Percentiles rank a stretch among this genome's conserved stretches.
Conservation (phyloP, 2,888 invertebrate species). For the Andrena haemorrhoa region DNA sequence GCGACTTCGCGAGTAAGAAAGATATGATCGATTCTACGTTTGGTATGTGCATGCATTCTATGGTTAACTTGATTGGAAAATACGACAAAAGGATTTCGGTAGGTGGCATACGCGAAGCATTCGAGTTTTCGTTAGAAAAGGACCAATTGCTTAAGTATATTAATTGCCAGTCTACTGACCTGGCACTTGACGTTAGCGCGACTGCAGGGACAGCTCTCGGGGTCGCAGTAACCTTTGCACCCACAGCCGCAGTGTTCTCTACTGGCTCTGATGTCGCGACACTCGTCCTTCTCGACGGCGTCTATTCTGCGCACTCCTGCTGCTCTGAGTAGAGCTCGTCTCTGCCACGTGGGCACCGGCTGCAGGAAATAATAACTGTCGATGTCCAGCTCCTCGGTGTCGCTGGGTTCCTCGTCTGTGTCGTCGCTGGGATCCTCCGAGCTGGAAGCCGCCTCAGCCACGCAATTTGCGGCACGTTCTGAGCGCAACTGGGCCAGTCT, state of each 20-base stretch:
- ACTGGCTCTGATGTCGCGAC: conserved; percentile 95
- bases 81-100: too few relatives aligned
- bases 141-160: neutral
- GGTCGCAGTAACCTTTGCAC: conserved; percentile 97
- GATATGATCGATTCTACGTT: too few relatives aligned
- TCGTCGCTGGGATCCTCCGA: conserved; percentile 91
- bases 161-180: conserved; percentile 82
- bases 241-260: conserved; percentile 97
- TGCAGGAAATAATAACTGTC: conserved; percentile 96
- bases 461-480: conserved; percentile 87
- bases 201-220: conserved; percentile 97
- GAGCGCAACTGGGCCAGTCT: conserved; percentile 90
- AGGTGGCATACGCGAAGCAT: too few relatives aligned
- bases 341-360: conserved; percentile 96
- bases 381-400: conserved; percentile 93
- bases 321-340: conserved; percentile 94
- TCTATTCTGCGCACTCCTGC: conserved; percentile 98
- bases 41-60: too few relatives aligned
- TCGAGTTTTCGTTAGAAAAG: too few relatives aligned
- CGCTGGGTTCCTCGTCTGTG: conserved; percentile 93
- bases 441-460: conserved; percentile 87
- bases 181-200: conserved; percentile 98
- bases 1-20: too few relatives aligned
- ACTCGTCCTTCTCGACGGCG: conserved; percentile 96
- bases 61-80: too few relatives aligned